Percentiles rank a stretch among this genome's conserved stretches.
Conservation (phyloP, 2,113 vertebrate genomes). For the Microcebus murinus region DNA sequence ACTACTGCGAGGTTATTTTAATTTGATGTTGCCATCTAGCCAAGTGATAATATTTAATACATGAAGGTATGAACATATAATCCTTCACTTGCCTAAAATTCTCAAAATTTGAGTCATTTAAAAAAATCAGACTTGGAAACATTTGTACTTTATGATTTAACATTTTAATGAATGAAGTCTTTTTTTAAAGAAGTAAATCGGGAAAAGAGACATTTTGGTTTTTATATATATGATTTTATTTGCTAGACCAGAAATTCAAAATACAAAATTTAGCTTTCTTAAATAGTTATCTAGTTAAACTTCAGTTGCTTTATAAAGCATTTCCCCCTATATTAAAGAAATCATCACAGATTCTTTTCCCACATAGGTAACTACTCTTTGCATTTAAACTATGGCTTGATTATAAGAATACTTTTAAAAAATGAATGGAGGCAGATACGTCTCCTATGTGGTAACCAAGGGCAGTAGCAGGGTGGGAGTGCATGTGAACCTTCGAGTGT, state of each 20-base stretch:
- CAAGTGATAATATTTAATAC: neutral
- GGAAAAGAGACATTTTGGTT: neutral
- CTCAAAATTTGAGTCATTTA: conserved; percentile 1
- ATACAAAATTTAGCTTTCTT: neutral
- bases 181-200: neutral
- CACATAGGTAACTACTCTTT: neutral
- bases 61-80: neutral
- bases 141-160: neutral
- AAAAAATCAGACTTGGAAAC: neutral
- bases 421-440: neutral
- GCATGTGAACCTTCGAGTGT: neutral
- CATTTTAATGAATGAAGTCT: conserved; percentile 20
- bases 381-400: neutral
- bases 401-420: neutral
- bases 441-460: neutral
- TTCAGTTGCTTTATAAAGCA: neutral
- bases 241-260: neutral
- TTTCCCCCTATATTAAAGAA: neutral
- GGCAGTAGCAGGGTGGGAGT: neutral
- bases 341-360: neutral
- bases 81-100: neutral
- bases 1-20: neutral
- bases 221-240: neutral
- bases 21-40: neutral
- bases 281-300: neutral